Evolutionary conservation across 2,797 vertebrate species (phyloP).

Genomic region (Manis pentadactyla): DNA sequence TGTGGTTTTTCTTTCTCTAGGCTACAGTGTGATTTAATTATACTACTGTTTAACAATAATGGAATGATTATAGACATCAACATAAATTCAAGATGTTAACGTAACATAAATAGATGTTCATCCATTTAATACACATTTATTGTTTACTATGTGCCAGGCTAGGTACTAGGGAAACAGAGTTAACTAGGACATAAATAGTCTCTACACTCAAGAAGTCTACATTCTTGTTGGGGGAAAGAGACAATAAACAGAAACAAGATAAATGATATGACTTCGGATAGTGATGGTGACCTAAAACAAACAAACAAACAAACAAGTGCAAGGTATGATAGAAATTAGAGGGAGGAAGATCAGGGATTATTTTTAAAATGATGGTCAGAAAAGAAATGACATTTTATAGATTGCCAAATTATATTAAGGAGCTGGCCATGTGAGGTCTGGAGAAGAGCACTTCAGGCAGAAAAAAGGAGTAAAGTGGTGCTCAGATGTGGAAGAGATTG

Average conservation of each 20-base stretch:
- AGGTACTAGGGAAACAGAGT: neutral
- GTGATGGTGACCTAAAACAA: neutral
- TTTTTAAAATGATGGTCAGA: neutral
- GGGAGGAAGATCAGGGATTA: neutral
- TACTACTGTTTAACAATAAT: constrained; percentile 17
- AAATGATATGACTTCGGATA: neutral
- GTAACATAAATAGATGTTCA: neutral
- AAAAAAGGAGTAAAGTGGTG: neutral
- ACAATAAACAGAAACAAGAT: neutral
- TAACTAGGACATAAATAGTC: neutral
- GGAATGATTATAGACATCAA: neutral
- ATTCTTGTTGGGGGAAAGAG: neutral
- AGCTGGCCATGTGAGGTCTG: neutral
- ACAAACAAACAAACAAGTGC: neutral
- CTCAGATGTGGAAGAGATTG: neutral
- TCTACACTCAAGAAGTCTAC: neutral
- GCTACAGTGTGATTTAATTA: constrained; percentile 46
- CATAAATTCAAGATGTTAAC: constrained; percentile 34
- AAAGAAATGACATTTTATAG: neutral
- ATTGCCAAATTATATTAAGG: neutral
- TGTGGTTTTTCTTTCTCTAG: constrained; percentile 46
- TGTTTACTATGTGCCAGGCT: neutral
- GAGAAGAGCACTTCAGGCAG: neutral
- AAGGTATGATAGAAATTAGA: neutral
- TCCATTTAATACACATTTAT: neutral